Base-by-base conservation (phyloP, 1,140 invertebrate species). In the Andricus grossulariae region DNA sequence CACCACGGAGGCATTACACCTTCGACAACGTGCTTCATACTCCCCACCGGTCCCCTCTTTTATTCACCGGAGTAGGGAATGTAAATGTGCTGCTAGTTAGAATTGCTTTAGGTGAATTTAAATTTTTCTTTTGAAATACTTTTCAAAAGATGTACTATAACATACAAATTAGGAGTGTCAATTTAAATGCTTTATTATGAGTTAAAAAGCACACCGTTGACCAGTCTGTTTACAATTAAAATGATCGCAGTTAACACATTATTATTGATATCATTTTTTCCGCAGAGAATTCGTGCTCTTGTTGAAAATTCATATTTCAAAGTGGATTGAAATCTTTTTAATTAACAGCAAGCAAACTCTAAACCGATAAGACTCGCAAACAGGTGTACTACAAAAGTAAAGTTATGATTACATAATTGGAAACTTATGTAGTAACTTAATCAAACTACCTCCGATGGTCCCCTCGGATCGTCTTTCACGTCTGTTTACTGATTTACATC, bases 1-100 rank as follows among this genome's bases (percentile, higher is more conserved):
- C 57, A 60, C 57, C 57, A 60, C 57, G 12, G 16, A 60, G 57
- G 57, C 57, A 66, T 66, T 66, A 66, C 57, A 32, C 57, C 57
- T 66, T 66, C 21, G 60, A 66, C 60, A 66, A 66, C 32, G 60
- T 66, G 60, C 60, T 66, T 66, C 60, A 66, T 66, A 32, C 32
- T 32, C 60, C 60, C 60, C 60, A 66, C 60, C n/a, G 32, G 60
- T 16, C 60, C 60, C 60, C 60, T 45, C 39, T 45, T 66, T 66
- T 66, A 66, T 66, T 66, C 39, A 66, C 39, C 16, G 25, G 21
- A 39, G 25, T 25, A 39, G 25, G 15, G 25, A 66, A 39, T 45
- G 39, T 32, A 66, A 66, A 66, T 66, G n/a, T 66, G 57, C 57
- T 39, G 16, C 57, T 39, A 15, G 19, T 66, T 32, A 66, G 60